Conservation (phyloP, 2,113 vertebrate species). For the Sardina pilchardus region DNA sequence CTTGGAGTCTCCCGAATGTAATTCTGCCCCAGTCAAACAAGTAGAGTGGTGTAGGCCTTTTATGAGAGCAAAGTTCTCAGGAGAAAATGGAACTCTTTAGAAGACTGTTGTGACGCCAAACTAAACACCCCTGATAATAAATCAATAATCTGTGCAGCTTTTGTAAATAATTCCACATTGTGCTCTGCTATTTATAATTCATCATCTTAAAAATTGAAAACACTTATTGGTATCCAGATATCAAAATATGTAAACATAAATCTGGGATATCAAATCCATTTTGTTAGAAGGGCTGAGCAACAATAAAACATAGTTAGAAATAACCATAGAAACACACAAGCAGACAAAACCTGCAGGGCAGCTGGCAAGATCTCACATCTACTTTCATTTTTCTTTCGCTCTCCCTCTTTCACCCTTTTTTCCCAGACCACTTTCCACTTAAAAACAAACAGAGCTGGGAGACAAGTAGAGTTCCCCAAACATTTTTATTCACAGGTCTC, state of each 20-base stretch:
- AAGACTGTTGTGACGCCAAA: neutral
- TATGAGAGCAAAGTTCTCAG: neutral
- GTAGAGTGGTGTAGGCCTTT: neutral
- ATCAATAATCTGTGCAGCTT: too few species aligned
- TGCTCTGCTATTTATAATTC: too few species aligned
- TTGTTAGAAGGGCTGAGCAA: neutral
- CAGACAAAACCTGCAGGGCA: neutral
- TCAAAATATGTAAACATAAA: neutral
- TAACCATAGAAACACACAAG: neutral
- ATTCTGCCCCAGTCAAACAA: neutral
- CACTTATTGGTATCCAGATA: too few species aligned
- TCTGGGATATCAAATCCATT: neutral
- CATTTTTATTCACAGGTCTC: neutral
- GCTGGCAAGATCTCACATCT: neutral
- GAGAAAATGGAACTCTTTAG: neutral
- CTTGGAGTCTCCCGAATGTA: neutral
- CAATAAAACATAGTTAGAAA: neutral
- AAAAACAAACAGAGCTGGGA: neutral
- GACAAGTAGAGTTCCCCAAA: neutral
- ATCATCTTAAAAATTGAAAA: too few species aligned
- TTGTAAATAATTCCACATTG: too few species aligned
- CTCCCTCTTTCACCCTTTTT: neutral
- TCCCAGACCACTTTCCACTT: neutral
- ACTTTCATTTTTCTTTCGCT: neutral
- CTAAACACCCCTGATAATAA: neutral